Conservation (phyloP, 2,797 vertebrate genomes). For the Catharus ustulatus region DNA sequence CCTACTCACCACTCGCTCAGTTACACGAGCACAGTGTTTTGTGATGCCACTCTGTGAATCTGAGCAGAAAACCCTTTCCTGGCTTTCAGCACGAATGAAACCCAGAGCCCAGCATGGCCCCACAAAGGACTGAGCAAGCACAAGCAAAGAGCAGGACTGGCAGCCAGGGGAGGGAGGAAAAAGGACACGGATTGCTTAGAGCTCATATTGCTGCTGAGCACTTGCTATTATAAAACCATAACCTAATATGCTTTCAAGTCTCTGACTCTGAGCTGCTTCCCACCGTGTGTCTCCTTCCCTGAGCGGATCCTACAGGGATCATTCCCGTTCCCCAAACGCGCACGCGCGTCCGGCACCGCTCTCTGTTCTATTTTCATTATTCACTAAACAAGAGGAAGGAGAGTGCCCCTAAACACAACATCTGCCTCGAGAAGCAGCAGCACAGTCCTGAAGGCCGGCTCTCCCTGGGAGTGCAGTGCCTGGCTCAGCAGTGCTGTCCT, state of each 20-base stretch:
- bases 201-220: slow-evolving; percentile 41
- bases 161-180: slow-evolving; percentile 27
- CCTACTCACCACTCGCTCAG: neutral
- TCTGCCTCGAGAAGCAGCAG: neutral
- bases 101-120: neutral
- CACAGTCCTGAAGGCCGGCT: neutral
- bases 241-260: slow-evolving; percentile 34
- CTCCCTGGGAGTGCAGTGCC: neutral
- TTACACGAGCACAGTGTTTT: neutral
- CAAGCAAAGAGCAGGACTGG: neutral
- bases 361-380: accelerated
- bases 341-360: accelerated
- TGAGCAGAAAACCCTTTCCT: slow-evolving; percentile 15
- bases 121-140: neutral
- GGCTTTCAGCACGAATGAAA: slow-evolving; percentile 5
- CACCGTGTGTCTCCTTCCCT: neutral
- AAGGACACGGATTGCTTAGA: slow-evolving; percentile 4
- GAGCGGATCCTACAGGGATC: neutral
- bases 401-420: neutral
- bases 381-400: neutral
- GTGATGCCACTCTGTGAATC: neutral
- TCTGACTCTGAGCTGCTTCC: neutral
- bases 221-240: slow-evolving; percentile 56
- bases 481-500: neutral
- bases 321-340: accelerated